Percentiles rank a stretch among this genome's conserved stretches.
Evolutionary conservation across 2,888 invertebrate species (phyloP).

Genomic region (Sminthurides aquaticus): DNA sequence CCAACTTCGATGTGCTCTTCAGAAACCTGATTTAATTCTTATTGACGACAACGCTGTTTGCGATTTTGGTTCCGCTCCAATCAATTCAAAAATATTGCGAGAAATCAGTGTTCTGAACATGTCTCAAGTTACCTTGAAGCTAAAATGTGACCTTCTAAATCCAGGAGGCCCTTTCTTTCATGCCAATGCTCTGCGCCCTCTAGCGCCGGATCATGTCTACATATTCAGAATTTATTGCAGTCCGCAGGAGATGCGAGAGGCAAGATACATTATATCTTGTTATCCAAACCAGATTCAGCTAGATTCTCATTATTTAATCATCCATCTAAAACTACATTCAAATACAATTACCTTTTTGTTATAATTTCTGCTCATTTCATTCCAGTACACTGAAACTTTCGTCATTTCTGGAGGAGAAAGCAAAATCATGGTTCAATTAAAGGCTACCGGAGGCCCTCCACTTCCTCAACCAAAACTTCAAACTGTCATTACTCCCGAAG

Average conservation of each 20-base stretch:
- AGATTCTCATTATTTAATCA: too few species aligned
- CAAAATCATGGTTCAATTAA: slow-evolving; percentile 11
- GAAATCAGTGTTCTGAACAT: slow-evolving; percentile 30
- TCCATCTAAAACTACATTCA: too few species aligned
- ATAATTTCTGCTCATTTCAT: too few species aligned
- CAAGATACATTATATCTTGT: slow-evolving; percentile 13
- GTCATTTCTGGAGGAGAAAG: slow-evolving; percentile 22
- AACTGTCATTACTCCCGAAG: neutral
- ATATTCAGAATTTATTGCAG: slow-evolving; percentile 29
- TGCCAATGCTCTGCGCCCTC: slow-evolving; percentile 29
- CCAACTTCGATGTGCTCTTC: slow-evolving; percentile 20
- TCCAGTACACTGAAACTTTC: slow-evolving; percentile 28
- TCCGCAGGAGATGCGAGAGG: slow-evolving; percentile 18
- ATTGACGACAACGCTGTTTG: slow-evolving; percentile 20
- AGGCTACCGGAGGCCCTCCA: neutral
- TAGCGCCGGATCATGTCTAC: slow-evolving; percentile 28
- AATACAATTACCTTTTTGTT: too few species aligned
- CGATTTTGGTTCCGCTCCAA: slow-evolving; percentile 27
- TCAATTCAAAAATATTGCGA: slow-evolving; percentile 20
- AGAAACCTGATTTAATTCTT: slow-evolving; percentile 22
- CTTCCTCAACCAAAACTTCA: too few species aligned
- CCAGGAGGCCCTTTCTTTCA: slow-evolving; percentile 36
- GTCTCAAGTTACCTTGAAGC: slow-evolving; percentile 12
- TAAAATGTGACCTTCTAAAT: slow-evolving; percentile 30
- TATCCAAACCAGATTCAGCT: too few species aligned